Evolutionary conservation across 2,888 invertebrate species (phyloP).

Genomic region (Mylabris sibirica): DNA sequence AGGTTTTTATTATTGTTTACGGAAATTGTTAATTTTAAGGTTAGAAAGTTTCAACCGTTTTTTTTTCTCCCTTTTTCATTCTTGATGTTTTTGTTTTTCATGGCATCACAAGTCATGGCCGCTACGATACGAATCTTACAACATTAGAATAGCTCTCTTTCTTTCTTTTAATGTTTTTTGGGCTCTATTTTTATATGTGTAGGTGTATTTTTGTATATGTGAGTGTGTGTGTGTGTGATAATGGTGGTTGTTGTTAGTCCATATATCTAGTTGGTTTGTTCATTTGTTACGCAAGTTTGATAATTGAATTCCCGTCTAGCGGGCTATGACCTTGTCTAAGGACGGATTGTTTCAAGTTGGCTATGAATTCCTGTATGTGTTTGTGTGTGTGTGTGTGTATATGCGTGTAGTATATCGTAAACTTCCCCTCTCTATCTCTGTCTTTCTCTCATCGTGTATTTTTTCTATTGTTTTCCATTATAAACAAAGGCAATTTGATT

Average conservation of each 20-base stretch:
- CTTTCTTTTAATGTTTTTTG: too few relatives aligned
- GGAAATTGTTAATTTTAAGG: neutral
- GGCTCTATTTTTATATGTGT: too few relatives aligned
- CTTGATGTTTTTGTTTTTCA: neutral
- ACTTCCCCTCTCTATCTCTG: constrained; percentile 1
- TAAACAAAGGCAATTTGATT: too few relatives aligned
- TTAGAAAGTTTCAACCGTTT: neutral
- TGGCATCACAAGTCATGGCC: neutral
- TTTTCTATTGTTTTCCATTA: neutral
- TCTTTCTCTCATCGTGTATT: neutral
- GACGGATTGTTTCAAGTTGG: constrained; percentile 19
- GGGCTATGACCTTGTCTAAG: constrained; percentile 33
- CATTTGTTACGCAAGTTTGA: constrained; percentile 27
- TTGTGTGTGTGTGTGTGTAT: too few relatives aligned
- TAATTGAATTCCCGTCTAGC: constrained; percentile 26
- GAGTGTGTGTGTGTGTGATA: neutral
- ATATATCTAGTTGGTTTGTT: neutral
- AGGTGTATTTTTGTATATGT: neutral
- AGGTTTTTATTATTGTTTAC: neutral
- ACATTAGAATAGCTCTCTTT: too few relatives aligned
- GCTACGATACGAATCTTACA: neutral
- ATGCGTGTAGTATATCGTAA: neutral
- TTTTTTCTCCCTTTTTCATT: neutral
- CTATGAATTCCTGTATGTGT: too few relatives aligned
- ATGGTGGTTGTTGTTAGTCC: neutral